Evolutionary conservation across 2,113 vertebrate species (phyloP), one percentile per base, ranked within the genome.

Genomic region (Phoenicopterus ruber): DNA sequence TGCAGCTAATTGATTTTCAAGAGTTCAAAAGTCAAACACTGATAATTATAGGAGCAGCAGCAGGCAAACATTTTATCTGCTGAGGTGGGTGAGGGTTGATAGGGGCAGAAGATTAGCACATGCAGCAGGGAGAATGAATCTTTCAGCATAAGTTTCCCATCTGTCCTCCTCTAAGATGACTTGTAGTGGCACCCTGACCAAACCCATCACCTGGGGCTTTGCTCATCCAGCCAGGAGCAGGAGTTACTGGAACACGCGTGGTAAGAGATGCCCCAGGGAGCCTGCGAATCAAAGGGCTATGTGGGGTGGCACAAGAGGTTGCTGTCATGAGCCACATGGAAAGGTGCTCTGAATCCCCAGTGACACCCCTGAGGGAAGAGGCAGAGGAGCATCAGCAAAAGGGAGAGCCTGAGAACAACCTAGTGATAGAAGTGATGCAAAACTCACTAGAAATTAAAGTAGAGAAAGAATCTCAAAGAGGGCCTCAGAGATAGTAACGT

Each of bases 1-100:
- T 74, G 54, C 71, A 90, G 86, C 31, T 93, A 91, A 96, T 93
- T 91, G 83, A 91, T 93, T 93, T 94, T 85, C 58, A 90, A 25
- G 67, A 58, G 74, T 66, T 96, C 74, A 93, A 18, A 95, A 96
- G 85, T 86, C 92, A 95, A 82, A 71, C 17, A 34, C 49, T 88
- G 62, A 38, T 77, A 96, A 93, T 90, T 93, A 90, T 1, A 91
- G 81, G 54, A 97, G 78, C 62, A 84, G 73, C 70, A 93, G 62
- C 54, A 85, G 57, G 40, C 73, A 94, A 93, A 90, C 19, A 65
- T 93, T 82, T 91, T 76, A 73, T 93, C 84, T 91, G 49, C 70
- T 36, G 42, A 47, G 24, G 4, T 2, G 42, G 34, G 15, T 76
- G 44, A 89, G 49, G 66, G 89, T 90, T 94, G 62, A 84, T 57